Base-by-base conservation (phyloP, 2,888 invertebrate species). In the Tethea ocularis region DNA sequence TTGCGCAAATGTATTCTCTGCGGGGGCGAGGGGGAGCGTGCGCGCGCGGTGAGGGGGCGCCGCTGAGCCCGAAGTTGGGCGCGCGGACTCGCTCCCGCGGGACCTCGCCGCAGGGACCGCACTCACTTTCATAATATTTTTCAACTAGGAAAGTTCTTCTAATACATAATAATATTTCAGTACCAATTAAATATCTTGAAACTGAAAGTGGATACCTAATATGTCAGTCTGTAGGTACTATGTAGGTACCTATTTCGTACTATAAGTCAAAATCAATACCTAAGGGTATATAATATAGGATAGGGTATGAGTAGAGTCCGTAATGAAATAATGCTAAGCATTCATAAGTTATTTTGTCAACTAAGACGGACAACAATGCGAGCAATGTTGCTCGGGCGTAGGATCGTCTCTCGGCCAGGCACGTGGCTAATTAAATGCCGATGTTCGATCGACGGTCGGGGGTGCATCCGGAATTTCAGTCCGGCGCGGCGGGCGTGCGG, bases 1-100 rank as follows among this genome's bases (percentile, higher is more conserved):
- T 89, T 88, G 91, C 92, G 92, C 91, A 91, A 92, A 92, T 92
- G 92, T 93, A 91, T 91, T 91, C 92, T 91, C 89, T 76, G 83
- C 84, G 89, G 91, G 85, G 84, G 86, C 76, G 80, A 78, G 77
- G 74, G 80, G 69, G 64, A 78, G 78, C 26, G 26, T 7, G 29
- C 29, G 29, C 29, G 33, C 33, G 33, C 33, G 80, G 72, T 78
- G 78, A 72, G 77, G 76, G 73, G 83, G 80, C 82, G 84, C 87
- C 88, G 86, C 86, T 83, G 90, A 86, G 92, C 89, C 87, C 86
- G 91, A 91, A 92, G 91, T 91, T 92, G 91, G 92, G 92, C 92
- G 91, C 91, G 89, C 91, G 91, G 91, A 88, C 90, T 84, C 76
- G 69, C 72, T 90, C 92, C 88, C 91, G 70, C 66, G 92, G 88